phyloP scores from a whole-genome alignment of 2,797 vertebrate genomes.

The Myoxocephalus aenaeus region DNA sequence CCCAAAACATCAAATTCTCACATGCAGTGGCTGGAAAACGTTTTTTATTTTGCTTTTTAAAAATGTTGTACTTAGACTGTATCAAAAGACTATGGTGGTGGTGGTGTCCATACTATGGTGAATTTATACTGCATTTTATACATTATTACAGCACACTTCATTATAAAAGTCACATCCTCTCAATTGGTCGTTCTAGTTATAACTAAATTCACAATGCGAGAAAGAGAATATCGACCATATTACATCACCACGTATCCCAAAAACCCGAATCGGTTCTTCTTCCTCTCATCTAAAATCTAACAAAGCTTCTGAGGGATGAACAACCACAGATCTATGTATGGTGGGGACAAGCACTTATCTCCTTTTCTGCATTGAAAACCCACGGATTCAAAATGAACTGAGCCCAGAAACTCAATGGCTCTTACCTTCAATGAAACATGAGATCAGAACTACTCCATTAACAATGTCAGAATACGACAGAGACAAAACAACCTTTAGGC shows the following conservation, averaged over 20 bases:
- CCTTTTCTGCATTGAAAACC: slow-evolving; percentile 28
- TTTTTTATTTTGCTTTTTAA: neutral
- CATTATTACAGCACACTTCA: neutral
- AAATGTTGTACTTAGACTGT: neutral
- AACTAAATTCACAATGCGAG: neutral
- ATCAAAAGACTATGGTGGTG: neutral
- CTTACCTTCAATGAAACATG: slow-evolving; percentile 54
- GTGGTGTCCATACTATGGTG: neutral
- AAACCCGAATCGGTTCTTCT: neutral
- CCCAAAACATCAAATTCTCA: too few relatives aligned
- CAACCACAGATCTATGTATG: slow-evolving; percentile 10
- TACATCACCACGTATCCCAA: neutral
- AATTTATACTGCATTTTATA: neutral
- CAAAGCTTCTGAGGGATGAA: slow-evolving; percentile 10
- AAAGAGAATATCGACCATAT: slow-evolving; percentile 9
- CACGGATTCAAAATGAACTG: slow-evolving; percentile 34
- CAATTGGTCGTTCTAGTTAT: neutral
- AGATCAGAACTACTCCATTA: slow-evolving; percentile 49
- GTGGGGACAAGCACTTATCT: slow-evolving; percentile 14
- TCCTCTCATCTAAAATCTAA: slow-evolving; percentile 15
- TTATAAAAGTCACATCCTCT: neutral
- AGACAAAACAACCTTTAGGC: slow-evolving; percentile 40
- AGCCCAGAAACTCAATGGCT: slow-evolving; percentile 39
- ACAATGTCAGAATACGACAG: slow-evolving; percentile 36
- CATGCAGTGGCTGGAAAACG: too few relatives aligned